Base-by-base conservation (phyloP, 2,888 invertebrate species). In the Troglohyphantes excavatus region DNA sequence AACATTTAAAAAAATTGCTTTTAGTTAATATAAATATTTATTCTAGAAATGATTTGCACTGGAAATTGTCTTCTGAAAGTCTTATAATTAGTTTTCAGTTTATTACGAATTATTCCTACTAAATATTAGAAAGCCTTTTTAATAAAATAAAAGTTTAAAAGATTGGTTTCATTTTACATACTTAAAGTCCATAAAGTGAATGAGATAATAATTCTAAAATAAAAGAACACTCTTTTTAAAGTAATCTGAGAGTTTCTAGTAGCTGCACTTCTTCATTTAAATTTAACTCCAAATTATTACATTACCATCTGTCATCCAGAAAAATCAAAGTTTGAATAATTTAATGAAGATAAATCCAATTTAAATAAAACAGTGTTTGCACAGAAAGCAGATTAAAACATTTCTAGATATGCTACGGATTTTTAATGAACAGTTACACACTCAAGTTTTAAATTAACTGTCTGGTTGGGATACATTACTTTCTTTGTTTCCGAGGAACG, bases 281-380 rank as follows among this genome's bases (percentile, higher is more conserved):
- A 68, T 68, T 29, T 81, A 53, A 21, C 43, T 81, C 46, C 53
- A 21, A 21, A 19, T 11, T 29, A n/a, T 21, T 27, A 29, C 29
- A 68, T 81, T 65, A 43, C 21, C 2, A 53, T n/a, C 19, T 68
- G 21, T 53, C 19, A 53, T 11, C 19, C 27, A 33, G 68, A 81
- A 53, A 29, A 68, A 81, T 81, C 53, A 68, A 26, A 81, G 65
- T 43, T 68, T 81, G 79, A 81, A 81, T 81, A 81, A 81, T 81
- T 81, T 79, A 79, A 79, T 65, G 78, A 79, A 65, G 78, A 26
- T 23, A 67, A 79, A 67, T 79, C 65, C 78, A 79, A 79, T 79
- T 67, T 68, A 81, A 81, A 68, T 17, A 53, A 81, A 43, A 21
- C 79, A 13, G n/a, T 29, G 27, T 68, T 81, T 82, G 23, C 6